Percentiles rank a stretch among this genome's conserved stretches.
Conservation (phyloP, 2,113 vertebrate genomes). For the Budorcas taxicolor region DNA sequence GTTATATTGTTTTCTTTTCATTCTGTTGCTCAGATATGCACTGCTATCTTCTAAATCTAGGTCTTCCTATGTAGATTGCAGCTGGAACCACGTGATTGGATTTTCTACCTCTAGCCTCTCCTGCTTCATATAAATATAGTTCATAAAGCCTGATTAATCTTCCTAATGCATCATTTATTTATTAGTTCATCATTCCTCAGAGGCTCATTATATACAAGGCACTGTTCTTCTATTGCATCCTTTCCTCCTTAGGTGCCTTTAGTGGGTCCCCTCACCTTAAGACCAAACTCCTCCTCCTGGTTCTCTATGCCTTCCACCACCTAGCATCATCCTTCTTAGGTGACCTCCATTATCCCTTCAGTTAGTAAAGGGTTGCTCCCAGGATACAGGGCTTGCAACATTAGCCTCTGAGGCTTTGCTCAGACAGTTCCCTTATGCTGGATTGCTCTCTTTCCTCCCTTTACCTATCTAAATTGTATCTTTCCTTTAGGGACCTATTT, state of each 20-base stretch:
- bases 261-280: not conserved
- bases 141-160: not conserved
- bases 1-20: not conserved
- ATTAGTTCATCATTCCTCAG: not conserved
- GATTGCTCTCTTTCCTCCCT: not conserved
- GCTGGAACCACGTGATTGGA: not conserved
- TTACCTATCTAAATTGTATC: not conserved
- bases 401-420: not conserved
- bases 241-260: not conserved
- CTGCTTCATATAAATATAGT: not conserved
- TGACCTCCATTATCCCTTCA: not conserved
- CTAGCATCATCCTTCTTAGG: not conserved
- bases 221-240: not conserved
- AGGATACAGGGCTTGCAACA: not conserved
- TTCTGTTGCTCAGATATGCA: not conserved
- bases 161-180: not conserved
- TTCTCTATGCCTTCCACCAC: not conserved
- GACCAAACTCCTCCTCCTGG: not conserved
- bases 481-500: not conserved
- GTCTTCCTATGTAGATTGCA: not conserved
- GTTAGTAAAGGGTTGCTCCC: not conserved
- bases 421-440: not conserved
- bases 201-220: not conserved
- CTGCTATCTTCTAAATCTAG: not conserved
- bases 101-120: not conserved